These are phyloP conservation scores for Heptranchias perlo DNA, from an alignment of 2,113 vertebrate species.

Conservation along the genomic window DNA sequence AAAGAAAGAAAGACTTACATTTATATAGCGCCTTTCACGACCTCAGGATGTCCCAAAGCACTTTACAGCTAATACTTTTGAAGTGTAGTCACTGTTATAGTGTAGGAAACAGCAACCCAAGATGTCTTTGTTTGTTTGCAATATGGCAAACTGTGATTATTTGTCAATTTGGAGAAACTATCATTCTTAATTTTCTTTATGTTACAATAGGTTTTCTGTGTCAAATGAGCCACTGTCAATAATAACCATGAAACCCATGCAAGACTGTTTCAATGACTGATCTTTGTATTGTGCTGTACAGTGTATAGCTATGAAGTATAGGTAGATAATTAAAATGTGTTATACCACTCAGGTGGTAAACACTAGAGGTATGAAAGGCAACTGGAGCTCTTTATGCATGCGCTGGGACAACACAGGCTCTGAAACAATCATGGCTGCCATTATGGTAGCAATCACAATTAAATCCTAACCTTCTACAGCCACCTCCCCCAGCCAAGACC, in stretches of 20 bases:
- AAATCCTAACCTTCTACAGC: not conserved
- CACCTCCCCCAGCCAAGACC: not conserved
- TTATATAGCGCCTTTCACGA: not conserved
- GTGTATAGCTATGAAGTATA: not conserved
- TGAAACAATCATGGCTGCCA: conserved; percentile 2
- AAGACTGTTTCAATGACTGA: not conserved
- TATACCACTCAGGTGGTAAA: not conserved
- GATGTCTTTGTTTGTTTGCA: not conserved
- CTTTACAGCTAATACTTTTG: not conserved
- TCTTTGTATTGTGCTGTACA: not conserved
- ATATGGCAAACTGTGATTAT: not conserved
- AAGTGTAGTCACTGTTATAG: not conserved
- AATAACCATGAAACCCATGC: not conserved
- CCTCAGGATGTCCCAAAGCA: not conserved
- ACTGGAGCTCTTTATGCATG: conserved; percentile 5
- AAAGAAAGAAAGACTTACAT: not conserved
- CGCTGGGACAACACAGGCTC: not conserved
- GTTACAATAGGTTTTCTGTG: not conserved
- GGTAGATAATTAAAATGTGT: not conserved
- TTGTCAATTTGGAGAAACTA: not conserved
- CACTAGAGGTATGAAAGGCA: not conserved
- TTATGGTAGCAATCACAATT: conserved; percentile 20
- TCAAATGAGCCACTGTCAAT: not conserved
- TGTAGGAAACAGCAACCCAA: not conserved
- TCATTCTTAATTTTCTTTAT: not conserved